These are phyloP conservation scores for Dendrolimus punctatus DNA, from an alignment of 1,140 invertebrate genomes.

Conservation along the genomic window DNA sequence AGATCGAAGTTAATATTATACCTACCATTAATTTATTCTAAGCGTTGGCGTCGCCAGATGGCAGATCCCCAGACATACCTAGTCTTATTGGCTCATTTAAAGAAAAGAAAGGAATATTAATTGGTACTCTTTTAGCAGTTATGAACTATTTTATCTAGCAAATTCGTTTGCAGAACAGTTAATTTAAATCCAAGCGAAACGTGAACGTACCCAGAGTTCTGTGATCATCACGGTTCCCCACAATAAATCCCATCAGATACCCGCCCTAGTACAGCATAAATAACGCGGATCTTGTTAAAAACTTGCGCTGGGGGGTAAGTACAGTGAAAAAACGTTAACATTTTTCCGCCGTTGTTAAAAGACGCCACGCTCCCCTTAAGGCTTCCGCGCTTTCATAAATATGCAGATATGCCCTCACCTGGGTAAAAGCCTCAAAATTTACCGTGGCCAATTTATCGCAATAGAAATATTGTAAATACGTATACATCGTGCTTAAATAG, in stretches of 20 bases:
- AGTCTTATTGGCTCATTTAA: too few relatives aligned
- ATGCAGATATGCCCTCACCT: slow-evolving; percentile 68
- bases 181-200: slow-evolving; percentile 52
- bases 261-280: slow-evolving; percentile 58
- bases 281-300: slow-evolving; percentile 68
- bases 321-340: slow-evolving; percentile 50
- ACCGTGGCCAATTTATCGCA: slow-evolving; percentile 59
- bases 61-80: too few relatives aligned
- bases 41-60: too few relatives aligned
- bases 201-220: slow-evolving; percentile 36
- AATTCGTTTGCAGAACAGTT: slow-evolving; percentile 17
- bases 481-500: slow-evolving; percentile 46
- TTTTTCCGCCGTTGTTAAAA: slow-evolving; percentile 62
- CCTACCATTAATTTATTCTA: too few relatives aligned
- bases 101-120: too few relatives aligned
- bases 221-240: slow-evolving; percentile 59
- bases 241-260: slow-evolving; percentile 53
- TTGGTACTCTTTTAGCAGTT: too few relatives aligned
- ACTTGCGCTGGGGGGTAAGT: slow-evolving; percentile 29
- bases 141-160: too few relatives aligned
- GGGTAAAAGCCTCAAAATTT: slow-evolving; percentile 60
- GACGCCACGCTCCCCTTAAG: slow-evolving; percentile 53
- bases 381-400: slow-evolving; percentile 64
- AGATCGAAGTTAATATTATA: too few relatives aligned
- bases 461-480: slow-evolving; percentile 64